Evolutionary conservation across 2,113 vertebrate genomes (phyloP).

Genomic region (Eretmochelys imbricata): DNA sequence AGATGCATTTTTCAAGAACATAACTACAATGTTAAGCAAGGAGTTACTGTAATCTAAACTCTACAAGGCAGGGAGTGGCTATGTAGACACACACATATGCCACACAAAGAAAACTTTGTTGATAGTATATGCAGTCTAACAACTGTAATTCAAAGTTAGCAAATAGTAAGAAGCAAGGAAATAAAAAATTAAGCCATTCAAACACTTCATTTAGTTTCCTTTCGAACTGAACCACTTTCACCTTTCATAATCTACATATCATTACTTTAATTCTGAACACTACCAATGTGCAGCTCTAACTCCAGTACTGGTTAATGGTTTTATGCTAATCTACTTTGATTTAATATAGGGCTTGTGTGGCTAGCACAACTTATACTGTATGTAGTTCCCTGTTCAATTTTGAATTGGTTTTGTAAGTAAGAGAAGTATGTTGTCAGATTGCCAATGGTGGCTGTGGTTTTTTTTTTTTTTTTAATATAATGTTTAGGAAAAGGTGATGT

Average conservation of each 20-base stretch:
- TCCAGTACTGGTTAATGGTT: not conserved
- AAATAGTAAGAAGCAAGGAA: not conserved
- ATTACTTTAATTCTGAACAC: not conserved
- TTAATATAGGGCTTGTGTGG: not conserved
- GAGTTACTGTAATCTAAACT: not conserved
- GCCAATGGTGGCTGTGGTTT: not conserved
- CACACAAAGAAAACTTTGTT: not conserved
- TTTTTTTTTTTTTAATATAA: not conserved
- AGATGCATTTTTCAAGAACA: no score
- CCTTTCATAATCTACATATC: not conserved
- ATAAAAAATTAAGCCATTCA: not conserved
- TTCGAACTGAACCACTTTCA: not conserved
- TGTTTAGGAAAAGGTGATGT: no score
- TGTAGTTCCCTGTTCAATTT: not conserved
- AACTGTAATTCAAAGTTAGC: not conserved
- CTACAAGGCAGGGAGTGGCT: not conserved
- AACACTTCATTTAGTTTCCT: not conserved
- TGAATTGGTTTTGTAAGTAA: not conserved
- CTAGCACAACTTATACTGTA: not conserved
- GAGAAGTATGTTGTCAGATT: not conserved
- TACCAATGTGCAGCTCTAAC: fast-evolving
- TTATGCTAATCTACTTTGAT: not conserved
- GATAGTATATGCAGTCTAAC: not conserved
- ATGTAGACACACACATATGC: not conserved
- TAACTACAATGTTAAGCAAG: no score